Conservation (phyloP, 2,113 vertebrate species). For the Antennarius striatus region DNA sequence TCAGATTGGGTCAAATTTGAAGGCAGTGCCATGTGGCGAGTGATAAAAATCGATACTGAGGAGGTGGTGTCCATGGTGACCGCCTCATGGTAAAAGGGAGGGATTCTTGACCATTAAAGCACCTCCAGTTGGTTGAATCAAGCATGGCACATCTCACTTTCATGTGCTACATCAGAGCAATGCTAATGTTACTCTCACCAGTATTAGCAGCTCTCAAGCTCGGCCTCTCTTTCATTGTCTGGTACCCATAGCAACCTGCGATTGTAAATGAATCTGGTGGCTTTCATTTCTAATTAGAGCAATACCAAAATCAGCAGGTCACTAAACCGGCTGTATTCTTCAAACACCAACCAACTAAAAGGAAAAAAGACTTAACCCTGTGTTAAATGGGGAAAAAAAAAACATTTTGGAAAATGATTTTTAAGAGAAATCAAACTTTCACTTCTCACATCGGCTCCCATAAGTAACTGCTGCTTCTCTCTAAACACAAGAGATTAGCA, state of each 20-base stretch:
- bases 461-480: constrained; percentile 28
- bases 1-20: constrained; percentile 21
- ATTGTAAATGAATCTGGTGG: constrained; percentile 25
- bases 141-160: constrained; percentile 58
- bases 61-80: constrained; percentile 70
- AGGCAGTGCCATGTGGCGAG: constrained; percentile 45
- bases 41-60: constrained; percentile 56
- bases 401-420: background rate
- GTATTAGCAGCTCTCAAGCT: constrained; percentile 50
- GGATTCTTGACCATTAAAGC: constrained; percentile 55
- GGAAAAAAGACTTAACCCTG: background rate
- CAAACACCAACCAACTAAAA: background rate
- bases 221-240: constrained; percentile 31
- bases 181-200: constrained; percentile 64
- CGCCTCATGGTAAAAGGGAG: constrained; percentile 47
- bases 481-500: constrained; percentile 2
- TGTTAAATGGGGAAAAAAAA: constrained; percentile 13
- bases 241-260: constrained; percentile 48
- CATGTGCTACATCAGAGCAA: constrained; percentile 68
- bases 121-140: constrained; percentile 54
- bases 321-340: constrained; percentile 32
- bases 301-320: constrained; percentile 30
- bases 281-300: constrained; percentile 34
- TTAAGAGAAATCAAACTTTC: constrained; percentile 18
- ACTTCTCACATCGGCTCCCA: background rate